phyloP scores from a whole-genome alignment of 2,113 vertebrate genomes.

The Grantiella picta region DNA sequence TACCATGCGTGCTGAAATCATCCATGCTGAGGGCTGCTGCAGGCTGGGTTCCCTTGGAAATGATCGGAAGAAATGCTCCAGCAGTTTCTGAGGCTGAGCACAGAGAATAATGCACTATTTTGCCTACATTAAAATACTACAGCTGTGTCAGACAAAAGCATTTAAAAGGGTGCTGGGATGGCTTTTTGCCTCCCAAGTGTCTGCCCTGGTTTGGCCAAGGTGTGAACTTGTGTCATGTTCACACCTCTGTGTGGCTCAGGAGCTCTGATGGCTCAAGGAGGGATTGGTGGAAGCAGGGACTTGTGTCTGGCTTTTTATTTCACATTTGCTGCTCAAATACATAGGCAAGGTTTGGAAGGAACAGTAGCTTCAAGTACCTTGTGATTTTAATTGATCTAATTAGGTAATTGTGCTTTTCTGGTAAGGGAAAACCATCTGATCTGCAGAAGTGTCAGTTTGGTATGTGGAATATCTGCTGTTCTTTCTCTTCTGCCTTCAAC shows the following conservation, averaged over 20 bases:
- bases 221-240: not conserved
- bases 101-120: not conserved
- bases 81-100: not conserved
- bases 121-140: not conserved
- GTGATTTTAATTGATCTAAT: not conserved
- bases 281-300: not conserved
- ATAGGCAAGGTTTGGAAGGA: not conserved
- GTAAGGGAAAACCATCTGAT: not conserved
- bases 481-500: not conserved
- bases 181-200: not conserved
- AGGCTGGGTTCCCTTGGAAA: slow-evolving; percentile 1
- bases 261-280: not conserved
- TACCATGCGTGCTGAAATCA: not conserved
- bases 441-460: not conserved
- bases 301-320: accelerated
- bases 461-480: not conserved
- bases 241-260: not conserved
- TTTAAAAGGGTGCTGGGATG: not conserved
- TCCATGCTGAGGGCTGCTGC: not conserved
- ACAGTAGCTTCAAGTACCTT: not conserved
- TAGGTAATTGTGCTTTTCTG: not conserved
- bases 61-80: not conserved
- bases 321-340: not conserved
- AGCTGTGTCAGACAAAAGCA: not conserved
- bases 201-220: not conserved